Evolutionary conservation across 2,797 vertebrate species (phyloP), one percentile per base, ranked within the genome.

Genomic region (Lagocephalus sceleratus): DNA sequence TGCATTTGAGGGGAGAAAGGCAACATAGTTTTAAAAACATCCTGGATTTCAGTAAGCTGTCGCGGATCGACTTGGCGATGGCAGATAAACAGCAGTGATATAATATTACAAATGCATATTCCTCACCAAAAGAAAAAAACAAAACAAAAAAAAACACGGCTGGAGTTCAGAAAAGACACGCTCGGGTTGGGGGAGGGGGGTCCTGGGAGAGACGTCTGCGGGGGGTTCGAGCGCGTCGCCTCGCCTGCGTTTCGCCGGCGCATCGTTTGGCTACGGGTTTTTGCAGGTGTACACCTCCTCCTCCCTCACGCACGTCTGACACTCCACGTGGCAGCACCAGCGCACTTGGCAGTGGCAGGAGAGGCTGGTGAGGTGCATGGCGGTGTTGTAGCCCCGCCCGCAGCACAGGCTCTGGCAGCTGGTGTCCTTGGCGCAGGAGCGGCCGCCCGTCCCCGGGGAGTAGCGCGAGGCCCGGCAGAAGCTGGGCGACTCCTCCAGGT

Each of bases 291-390:
- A 99, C 43, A 97, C 90, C 49, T 97, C 94, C 80, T 99, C 96
- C 75, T 97, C 94, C 44, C 93, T 87, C 60, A 95, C 85, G 6
- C 97, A 99, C 23, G 97, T 95, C 72, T 98, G 95, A 73, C 97
- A 99, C 85, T 99, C 95, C 67, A 99, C 97, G 0, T 97, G 95
- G 88, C 97, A 99, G 83, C 97, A 99, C 97, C 97, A 99, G 79
- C 93, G 96, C 42, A 99, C 96, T 83, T 97, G 96, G 75, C 97
- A 99, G 83, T 97, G 93, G 89, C 97, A 99, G 42, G 97, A 95
- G 80, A 96, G 91, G 61, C 93, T 93, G 60, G 91, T 95, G 88
- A 96, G 90, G 41, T 76, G 92, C 83, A 94, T 93, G 82, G 97
- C 96, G 0, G 95, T 99, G 90, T 99, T 96, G 15, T 99, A 95